Base-by-base conservation (phyloP, 2,113 vertebrate genomes). In the Dascyllus trimaculatus region DNA sequence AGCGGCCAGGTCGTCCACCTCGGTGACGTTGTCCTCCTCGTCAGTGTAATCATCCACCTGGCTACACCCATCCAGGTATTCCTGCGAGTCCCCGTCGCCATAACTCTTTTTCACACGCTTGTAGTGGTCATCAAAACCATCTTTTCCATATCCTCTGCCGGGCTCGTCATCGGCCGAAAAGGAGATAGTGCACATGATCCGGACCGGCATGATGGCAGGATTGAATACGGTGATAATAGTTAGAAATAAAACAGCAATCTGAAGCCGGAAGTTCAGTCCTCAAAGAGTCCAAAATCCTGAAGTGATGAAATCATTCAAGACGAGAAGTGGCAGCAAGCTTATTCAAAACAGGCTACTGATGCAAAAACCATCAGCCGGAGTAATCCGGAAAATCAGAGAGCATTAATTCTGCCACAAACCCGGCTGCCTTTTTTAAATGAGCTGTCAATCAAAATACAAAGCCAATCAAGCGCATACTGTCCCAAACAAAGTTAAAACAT, bases 141-240 rank as follows among this genome's bases (percentile, higher is more conserved):
- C 90, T 10, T 88, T 78, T 8, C 85, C 86, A 0, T 75, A 82
- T 19, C 86, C 86, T 15, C 86, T 57, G 0, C 58, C 54, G 0
- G 92, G 82, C 0, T 97, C 96, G 5, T 97, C 96, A 0, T 92
- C 96, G 2, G 96, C 89, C 17, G 96, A 95, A 70, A 99, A 96
- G 19, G 98, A 99, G 91, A 99, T 90, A 77, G 96, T 97, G 92
- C 98, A 99, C 89, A 96, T 96, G 80, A 99, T 97, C 84, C 97
- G 96, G 87, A 99, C 95, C 3, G 97, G 96, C 98, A 99, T 99
- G 21, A 21, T 71, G 67, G 70, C 76, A 48, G 24, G 57, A 53
- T 17, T 56, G 38, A 59, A 46, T 9, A 10, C 24, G 11, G 6
- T 10, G 21, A 15, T 11, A n/a, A 22, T 5, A 22, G 45, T 51